Base-by-base conservation (phyloP, 2,113 vertebrate genomes). In the Sciurus niger region DNA sequence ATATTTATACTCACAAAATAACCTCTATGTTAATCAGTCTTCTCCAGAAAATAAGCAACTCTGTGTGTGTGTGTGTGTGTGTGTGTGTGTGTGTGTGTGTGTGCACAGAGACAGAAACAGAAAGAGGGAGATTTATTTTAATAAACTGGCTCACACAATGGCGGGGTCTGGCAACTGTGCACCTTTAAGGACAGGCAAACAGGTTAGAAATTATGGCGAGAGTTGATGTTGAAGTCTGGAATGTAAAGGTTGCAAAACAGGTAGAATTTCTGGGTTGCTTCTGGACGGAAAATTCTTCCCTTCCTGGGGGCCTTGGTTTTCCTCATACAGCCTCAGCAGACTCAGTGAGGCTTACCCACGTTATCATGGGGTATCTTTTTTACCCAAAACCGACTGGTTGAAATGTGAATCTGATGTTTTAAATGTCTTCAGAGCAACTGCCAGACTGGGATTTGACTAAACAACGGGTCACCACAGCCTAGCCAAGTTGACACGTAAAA, bases 1-100 rank as follows among this genome's bases (percentile, higher is more conserved):
- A 86, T 89, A 85, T 94, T 65, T 92, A 76, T 72, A 73, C 6
- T 10, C 53, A 51, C 3, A 46, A 97, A 95, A 63, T 90, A 84
- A 40, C 2, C 46, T 96, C 34, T 63, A 46, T 73, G 20, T 68
- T 58, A 20, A 2, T 82, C 10, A 5, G 3, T 72, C 48, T 74
- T 91, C 65, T 89, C 60, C 9, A 68, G 46, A 37, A 73, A 93
- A 20, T 55, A 76, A 43, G 37, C 46, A 53, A 53, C 25, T 28
- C 13, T 43, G 30, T 12, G 25, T 87, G 13, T 70, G 8, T 68
- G 3, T 34, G 32, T 24, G 13, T 83, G 7, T 28, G 55, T 51
- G 53, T 9, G 40, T 48, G 17, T 46, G 12, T 58, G 37, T 84
- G 12, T 74, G 2, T 55, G 17, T 9, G 1, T 40, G 16, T 20